These are phyloP conservation scores for Cavia porcellus DNA, from an alignment of 2,113 vertebrate species.

Conservation along the genomic window DNA sequence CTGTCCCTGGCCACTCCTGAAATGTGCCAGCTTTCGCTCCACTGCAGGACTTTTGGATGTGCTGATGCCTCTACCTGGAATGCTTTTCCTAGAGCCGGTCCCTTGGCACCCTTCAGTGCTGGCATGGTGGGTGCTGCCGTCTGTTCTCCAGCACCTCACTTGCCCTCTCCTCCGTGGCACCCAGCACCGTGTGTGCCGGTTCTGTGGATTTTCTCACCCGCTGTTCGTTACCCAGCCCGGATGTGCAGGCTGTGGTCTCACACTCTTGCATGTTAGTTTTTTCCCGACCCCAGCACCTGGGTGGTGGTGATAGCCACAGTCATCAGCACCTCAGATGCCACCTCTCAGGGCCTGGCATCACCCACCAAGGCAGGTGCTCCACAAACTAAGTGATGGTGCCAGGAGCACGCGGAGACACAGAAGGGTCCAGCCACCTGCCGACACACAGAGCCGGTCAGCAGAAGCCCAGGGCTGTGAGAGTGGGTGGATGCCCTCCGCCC, in stretches of 20 bases:
- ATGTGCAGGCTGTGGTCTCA: rapidly evolving
- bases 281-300: background rate
- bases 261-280: too few species aligned
- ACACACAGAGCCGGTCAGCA: background rate
- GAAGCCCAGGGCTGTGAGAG: too few species aligned
- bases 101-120: background rate
- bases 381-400: rapidly evolving
- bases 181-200: background rate
- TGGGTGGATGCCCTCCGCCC: rapidly evolving
- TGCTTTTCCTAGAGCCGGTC: background rate
- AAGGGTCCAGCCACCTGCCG: background rate
- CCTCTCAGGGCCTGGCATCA: rapidly evolving
- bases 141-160: background rate
- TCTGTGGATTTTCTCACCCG: background rate
- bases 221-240: too few species aligned
- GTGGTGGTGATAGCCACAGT: background rate
- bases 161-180: too few species aligned
- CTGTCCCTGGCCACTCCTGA: background rate
- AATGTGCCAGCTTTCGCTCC: background rate
- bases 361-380: background rate
- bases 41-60: background rate
- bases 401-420: background rate
- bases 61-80: background rate
- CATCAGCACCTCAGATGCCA: background rate
- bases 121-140: background rate